Percentiles rank a stretch among this genome's conserved stretches.
These are phyloP conservation scores for Oncorhynchus tshawytscha DNA, from an alignment of 2,113 vertebrate genomes.

Conservation along the genomic window DNA sequence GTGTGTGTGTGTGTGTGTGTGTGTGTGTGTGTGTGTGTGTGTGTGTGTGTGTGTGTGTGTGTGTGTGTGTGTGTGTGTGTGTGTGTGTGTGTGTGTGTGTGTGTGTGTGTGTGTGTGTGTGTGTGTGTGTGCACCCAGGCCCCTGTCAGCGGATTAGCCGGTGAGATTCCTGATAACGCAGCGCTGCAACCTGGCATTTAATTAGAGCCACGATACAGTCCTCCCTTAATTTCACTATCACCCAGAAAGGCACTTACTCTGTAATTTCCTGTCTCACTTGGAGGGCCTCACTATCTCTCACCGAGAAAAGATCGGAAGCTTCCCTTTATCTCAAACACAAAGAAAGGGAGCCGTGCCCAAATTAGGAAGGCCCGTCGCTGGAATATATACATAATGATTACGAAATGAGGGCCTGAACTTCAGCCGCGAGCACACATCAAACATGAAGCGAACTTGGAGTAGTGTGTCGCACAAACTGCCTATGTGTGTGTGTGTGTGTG, in stretches of 20 bases:
- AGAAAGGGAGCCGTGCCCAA: conserved; percentile 46
- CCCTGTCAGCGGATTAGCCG: conserved; percentile 51
- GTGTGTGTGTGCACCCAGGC: conserved; percentile 28
- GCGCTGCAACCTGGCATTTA: conserved; percentile 60
- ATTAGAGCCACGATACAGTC: conserved; percentile 71
- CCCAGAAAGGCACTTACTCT: conserved; percentile 72
- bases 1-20: too few relatives aligned
- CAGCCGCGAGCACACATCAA: conserved; percentile 40
- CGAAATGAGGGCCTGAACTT: conserved; percentile 49
- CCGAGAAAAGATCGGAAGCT: conserved; percentile 62
- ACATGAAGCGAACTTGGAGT: conserved; percentile 25
- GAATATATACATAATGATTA: conserved; percentile 55
- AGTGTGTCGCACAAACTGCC: too few relatives aligned
- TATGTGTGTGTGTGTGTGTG: too few relatives aligned
- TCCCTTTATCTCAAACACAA: conserved; percentile 69
- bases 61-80: too few relatives aligned
- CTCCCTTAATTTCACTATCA: conserved; percentile 73
- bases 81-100: conserved; percentile 6
- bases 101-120: conserved; percentile 9
- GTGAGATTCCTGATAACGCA: conserved; percentile 52
- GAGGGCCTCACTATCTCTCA: conserved; percentile 66
- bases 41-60: too few relatives aligned
- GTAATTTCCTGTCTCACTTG: conserved; percentile 77
- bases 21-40: too few relatives aligned
- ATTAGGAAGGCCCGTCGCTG: conserved; percentile 35